A percentile compares a stretch with the other conserved stretches of the same genome.
Evolutionary conservation across 1,140 invertebrate species (phyloP).

Genomic region (Drosophila virilis): DNA sequence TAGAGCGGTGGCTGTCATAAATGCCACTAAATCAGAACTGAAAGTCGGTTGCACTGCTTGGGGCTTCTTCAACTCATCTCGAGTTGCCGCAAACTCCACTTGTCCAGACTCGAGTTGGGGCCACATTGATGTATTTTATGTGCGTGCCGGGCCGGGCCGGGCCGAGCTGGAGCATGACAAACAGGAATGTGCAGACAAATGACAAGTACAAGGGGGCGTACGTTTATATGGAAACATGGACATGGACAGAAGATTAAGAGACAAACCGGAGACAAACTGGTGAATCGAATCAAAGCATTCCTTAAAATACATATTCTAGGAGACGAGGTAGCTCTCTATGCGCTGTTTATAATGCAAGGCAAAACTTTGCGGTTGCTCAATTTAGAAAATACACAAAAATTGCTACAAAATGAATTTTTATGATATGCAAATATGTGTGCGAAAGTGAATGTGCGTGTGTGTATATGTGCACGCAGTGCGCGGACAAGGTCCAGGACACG

Average conservation of each 20-base stretch:
- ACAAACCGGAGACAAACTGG: constrained; percentile 41
- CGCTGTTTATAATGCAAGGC: constrained; percentile 70
- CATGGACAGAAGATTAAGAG: constrained; percentile 73
- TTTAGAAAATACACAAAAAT: constrained; percentile 79
- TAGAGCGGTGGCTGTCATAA: constrained; percentile 53
- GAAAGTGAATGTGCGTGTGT: background rate
- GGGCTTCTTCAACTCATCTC: constrained; percentile 31
- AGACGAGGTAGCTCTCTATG: constrained; percentile 42
- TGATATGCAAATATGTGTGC: constrained; percentile 68
- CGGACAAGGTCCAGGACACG: constrained; percentile 6
- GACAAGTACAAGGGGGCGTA: constrained; percentile 75
- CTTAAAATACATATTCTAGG: constrained; percentile 45
- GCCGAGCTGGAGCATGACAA: constrained; percentile 48
- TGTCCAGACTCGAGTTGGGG: constrained; percentile 56
- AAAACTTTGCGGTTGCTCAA: constrained; percentile 81
- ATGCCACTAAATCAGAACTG: constrained; percentile 72
- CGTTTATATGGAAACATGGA: constrained; percentile 80
- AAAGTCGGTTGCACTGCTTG: constrained; percentile 40
- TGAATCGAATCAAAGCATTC: constrained; percentile 52
- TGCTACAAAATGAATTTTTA: constrained; percentile 79
- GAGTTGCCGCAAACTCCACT: constrained; percentile 44
- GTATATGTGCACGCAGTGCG: background rate
- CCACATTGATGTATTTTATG: constrained; percentile 76
- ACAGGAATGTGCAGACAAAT: constrained; percentile 74
- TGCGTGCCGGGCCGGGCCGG: constrained; percentile 32